Evolutionary conservation across 2,888 invertebrate species (phyloP), one percentile per base, ranked within the genome.

Genomic region (Lamellibrachia columna): DNA sequence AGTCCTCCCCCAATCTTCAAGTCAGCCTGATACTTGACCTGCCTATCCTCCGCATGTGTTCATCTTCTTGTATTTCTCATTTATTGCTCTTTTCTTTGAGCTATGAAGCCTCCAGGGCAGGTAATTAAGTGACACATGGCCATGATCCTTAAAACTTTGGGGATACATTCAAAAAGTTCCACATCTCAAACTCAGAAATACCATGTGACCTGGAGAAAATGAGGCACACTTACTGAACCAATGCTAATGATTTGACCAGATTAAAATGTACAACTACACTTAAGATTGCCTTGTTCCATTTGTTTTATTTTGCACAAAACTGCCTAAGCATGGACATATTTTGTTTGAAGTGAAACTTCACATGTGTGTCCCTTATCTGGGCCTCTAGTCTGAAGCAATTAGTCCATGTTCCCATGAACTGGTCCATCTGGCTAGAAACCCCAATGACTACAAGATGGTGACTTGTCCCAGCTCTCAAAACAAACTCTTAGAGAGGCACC

Each of bases 391-490:
- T 75, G 22, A 75, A 75, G 75, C 22, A 75, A 75, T 75, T 75
- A 75, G 15, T 75, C 15, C 3, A 75, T 6, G 4, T 75, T 75
- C 75, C 11, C 75, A 75, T 15, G 75, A 75, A 22, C 22, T 75
- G 75, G 11, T 75, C 15, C 75, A 75, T 75, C 22, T 75, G 75
- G 75, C 75, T 22, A 75, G 75, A 75, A 75, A 75, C 75, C 75
- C 15, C 75, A 75, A 75, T 22, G 15, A 6, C 15, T 75, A 75
- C 75, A 75, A 15, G 75, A 75, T 15, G 4, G 11, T 75, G 22
- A 75, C 15, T 22, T 75, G 75, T 75, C 75, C 75, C 75, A 75
- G 75, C 75, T 75, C 75, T 75, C 75, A 75, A 75, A 75, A 75
- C 75, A 75, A 75, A 75, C 75, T 22, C 75, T 75, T 22, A 9